Evolutionary conservation across 2,888 invertebrate genomes (phyloP), one percentile per base, ranked within the genome.

Genomic region (Maniola hyperantus): DNA sequence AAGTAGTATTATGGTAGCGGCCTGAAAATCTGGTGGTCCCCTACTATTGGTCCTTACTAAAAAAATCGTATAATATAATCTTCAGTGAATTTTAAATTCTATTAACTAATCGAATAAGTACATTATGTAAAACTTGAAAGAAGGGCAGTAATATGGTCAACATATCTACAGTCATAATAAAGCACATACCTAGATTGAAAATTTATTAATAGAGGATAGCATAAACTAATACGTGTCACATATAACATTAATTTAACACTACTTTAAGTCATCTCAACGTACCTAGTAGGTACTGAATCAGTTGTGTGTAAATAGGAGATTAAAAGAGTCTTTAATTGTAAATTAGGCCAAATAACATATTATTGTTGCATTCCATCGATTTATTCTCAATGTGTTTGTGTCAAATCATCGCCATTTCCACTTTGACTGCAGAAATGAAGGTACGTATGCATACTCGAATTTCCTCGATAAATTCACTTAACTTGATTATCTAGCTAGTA

Each of bases 1-100:
- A 78, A 68, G 77, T 72, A 66, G 73, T 72, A 76, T 70, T 76
- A 75, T 74, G 76, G 76, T 70, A 70, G 68, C 70, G 69, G 61
- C 70, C 70, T 71, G 68, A 39, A 67, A 74, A 76, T 76, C 72
- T 73, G 73, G 65, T 69, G 64, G 65, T 51, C 68, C 64, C 48
- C 58, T 66, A 62, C 62, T 13, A 64, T 44, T 71, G 69, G 72
- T 0, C 10, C 50, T 71, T 67, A 72, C 74, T 76, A 76, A 67
- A 73, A 48, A 10, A 10, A 11, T 11, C 1, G 39, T 11, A 39
- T 39, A 39, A 39, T 39, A 39, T 8, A 39, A 39, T 0, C 0
- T 39, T 39, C 2, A 39, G 11, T 39, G 10, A 11, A 39, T 39
- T 39, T 10, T 4, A 39, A 39, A 39, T 39, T 39, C 2, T 11